Base-by-base conservation (phyloP, 2,113 vertebrate genomes). In the Eudyptes chrysolophus region DNA sequence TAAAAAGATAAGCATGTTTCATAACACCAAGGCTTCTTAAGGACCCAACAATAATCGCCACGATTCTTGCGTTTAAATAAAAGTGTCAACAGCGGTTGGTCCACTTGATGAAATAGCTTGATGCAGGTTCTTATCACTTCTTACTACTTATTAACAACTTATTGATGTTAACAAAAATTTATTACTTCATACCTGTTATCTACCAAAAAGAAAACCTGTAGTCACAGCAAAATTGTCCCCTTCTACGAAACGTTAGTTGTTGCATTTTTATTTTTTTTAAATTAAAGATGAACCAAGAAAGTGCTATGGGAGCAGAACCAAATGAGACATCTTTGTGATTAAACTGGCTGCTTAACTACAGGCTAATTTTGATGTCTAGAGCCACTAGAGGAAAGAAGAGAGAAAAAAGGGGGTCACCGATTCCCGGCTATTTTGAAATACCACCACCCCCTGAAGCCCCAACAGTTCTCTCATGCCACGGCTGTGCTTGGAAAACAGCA, bases 331-430 rank as follows among this genome's bases (percentile, higher is more conserved):
- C 48, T 70, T 76, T 61, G 82, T 77, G 84, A 84, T 70, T 80
- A 75, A 84, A 84, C 36, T 11, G 4, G 13, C 48, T 48, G 30
- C 70, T 97, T 94, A 96, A 96, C 89, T 90, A 87, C 79, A 87
- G 82, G 36, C 51, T 65, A 69, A 94, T 85, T 92, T 32, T 51
- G 42, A 88, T 24, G 17, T 6, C 30, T 49, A 27, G 27, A 62
- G 46, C 24, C 92, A 72, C 81, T 24, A 34, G 78, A 72, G 84
- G 30, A 58, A 51, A 83, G 36, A 18, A 11, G 2, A 36, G 4
- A 32, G 7, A 3, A 19, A 70, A 62, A 81, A 44, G 15, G 11
- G 61, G 29, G 54, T 34, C 64, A 71, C 55, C 1, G 20, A 71
- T 52, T 34, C 24, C 46, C 10, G 54, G 11, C 60, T 82, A 32